Evolutionary conservation across 2,888 invertebrate species (phyloP).

Genomic region (Meganola albula): DNA sequence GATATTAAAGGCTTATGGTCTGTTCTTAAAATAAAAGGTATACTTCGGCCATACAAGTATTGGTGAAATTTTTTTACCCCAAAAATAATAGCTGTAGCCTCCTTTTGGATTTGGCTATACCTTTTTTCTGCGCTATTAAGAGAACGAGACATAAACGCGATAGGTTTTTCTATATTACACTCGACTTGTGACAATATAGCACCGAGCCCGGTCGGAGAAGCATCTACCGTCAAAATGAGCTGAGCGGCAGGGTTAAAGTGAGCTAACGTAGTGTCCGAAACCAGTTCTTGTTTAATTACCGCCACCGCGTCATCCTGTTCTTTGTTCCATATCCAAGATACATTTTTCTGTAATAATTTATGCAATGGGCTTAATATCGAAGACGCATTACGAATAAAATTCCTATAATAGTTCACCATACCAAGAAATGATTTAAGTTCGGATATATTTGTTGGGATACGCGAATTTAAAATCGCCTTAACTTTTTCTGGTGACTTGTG

Average conservation of each 20-base stretch:
- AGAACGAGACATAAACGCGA: neutral
- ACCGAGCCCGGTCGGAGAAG: neutral
- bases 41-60: too few species aligned
- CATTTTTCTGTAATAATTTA: slow-evolving; percentile 9
- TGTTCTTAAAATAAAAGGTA: too few species aligned
- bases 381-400: slow-evolving; percentile 2
- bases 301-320: slow-evolving; percentile 14
- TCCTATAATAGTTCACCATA: slow-evolving; percentile 18
- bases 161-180: neutral
- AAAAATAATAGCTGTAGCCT: neutral
- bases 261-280: slow-evolving; percentile 16
- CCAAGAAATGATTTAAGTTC: slow-evolving; percentile 22
- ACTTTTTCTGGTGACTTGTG: slow-evolving; percentile 12
- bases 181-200: neutral
- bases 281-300: slow-evolving; percentile 14
- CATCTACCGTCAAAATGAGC: slow-evolving; percentile 24
- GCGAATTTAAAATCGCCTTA: slow-evolving; percentile 6
- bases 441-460: slow-evolving; percentile 2
- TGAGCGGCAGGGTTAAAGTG: slow-evolving; percentile 21
- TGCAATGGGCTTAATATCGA: slow-evolving; percentile 14
- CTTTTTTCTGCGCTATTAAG: neutral
- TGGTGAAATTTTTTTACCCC: neutral
- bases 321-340: slow-evolving; percentile 2
- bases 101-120: neutral
- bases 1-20: too few species aligned